phyloP scores from a whole-genome alignment of 2,113 vertebrate species.

The Cyanocitta stelleri region DNA sequence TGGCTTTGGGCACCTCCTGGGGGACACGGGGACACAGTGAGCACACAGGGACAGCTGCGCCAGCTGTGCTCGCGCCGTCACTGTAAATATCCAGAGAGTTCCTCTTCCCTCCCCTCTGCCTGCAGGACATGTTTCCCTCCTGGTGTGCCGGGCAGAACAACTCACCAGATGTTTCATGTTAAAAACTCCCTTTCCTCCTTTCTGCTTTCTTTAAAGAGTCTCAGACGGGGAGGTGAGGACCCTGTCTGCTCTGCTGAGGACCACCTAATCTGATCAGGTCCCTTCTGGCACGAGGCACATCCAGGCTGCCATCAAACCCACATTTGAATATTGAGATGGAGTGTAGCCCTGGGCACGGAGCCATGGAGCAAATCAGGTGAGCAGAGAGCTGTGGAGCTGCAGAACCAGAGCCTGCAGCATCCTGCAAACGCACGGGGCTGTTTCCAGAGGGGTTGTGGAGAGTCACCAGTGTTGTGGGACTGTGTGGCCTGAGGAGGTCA shows the following conservation, averaged over 20 bases:
- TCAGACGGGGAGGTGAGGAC: slow-evolving; percentile 42
- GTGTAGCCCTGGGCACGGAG: background rate
- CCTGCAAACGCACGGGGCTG: background rate
- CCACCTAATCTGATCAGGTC: slow-evolving; percentile 39
- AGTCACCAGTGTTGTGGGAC: background rate
- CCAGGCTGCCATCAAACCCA: background rate
- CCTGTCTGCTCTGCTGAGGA: slow-evolving; percentile 45
- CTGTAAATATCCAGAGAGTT: background rate
- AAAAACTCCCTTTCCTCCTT: slow-evolving; percentile 13
- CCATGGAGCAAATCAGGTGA: background rate
- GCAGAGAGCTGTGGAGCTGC: background rate
- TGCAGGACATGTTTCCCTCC: background rate
- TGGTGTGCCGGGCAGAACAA: background rate
- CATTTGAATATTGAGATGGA: background rate
- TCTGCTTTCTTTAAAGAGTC: slow-evolving; percentile 18
- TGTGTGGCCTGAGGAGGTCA: fast-evolving
- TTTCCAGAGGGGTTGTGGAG: background rate
- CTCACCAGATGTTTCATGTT: slow-evolving; percentile 26
- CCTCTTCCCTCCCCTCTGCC: background rate
- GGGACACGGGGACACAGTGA: background rate
- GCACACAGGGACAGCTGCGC: background rate
- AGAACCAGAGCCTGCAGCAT: background rate
- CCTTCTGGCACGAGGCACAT: background rate
- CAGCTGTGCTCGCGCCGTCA: background rate
- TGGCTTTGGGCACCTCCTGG: background rate